phyloP scores from a whole-genome alignment of 2,113 vertebrate species.

The Pachypanchax playfairii region DNA sequence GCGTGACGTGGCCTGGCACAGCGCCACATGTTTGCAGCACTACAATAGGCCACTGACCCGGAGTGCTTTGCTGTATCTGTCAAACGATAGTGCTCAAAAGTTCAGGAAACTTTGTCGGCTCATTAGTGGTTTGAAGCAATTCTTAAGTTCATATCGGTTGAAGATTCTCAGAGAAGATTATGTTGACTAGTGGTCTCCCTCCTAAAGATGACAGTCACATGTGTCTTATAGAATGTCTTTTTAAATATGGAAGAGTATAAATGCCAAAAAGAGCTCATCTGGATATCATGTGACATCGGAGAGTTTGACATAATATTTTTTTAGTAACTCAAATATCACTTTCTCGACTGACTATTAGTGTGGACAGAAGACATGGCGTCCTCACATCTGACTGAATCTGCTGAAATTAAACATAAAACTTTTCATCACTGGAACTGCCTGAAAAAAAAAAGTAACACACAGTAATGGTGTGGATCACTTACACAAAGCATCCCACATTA shows the following conservation, averaged over 20 bases:
- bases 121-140: slow-evolving; percentile 74
- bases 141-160: slow-evolving; percentile 62
- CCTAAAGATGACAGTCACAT: slow-evolving; percentile 59
- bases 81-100: slow-evolving; percentile 63
- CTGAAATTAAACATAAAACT: neutral
- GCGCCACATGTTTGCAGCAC: slow-evolving; percentile 82
- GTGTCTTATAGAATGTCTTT: slow-evolving; percentile 29
- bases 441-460: neutral
- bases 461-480: slow-evolving; percentile 26
- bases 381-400: neutral
- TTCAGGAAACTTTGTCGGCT: slow-evolving; percentile 67
- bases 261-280: slow-evolving; percentile 8
- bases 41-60: slow-evolving; percentile 55
- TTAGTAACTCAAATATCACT: neutral
- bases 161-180: slow-evolving; percentile 51
- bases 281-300: slow-evolving; percentile 19
- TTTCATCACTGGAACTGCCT: neutral
- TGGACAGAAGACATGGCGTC: too few relatives aligned
- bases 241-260: slow-evolving; percentile 9
- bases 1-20: slow-evolving; percentile 65
- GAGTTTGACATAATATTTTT: neutral
- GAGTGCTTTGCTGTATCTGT: slow-evolving; percentile 59
- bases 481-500: slow-evolving; percentile 55
- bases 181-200: slow-evolving; percentile 49
- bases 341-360: neutral